Evolutionary conservation across 2,113 vertebrate species (phyloP).

Genomic region (Litocranius walleri): DNA sequence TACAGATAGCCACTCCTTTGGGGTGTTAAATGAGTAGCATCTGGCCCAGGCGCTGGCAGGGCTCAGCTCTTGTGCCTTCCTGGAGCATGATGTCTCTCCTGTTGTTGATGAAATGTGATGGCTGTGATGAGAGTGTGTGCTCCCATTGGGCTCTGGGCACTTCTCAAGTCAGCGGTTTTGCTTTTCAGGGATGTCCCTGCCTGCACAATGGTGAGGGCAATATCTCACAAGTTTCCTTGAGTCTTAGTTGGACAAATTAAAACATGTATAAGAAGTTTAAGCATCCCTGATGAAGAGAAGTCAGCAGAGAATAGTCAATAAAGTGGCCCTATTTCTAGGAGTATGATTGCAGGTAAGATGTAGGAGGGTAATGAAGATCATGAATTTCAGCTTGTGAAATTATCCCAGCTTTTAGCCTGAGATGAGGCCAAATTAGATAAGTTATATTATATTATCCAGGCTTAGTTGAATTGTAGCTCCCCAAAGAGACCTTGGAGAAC

Average conservation of each 20-base stretch:
- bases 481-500: neutral
- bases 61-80: neutral
- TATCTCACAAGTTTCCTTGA: neutral
- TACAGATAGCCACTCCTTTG: neutral
- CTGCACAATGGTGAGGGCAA: neutral
- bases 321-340: neutral
- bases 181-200: neutral
- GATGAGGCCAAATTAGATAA: neutral
- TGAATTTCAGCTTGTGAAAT: neutral
- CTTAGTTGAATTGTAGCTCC: neutral
- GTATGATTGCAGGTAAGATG: neutral
- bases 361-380: neutral
- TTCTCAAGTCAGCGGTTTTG: neutral
- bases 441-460: neutral
- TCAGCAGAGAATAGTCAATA: neutral
- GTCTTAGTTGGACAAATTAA: neutral
- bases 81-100: neutral
- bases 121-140: rapidly evolving
- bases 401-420: neutral
- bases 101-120: neutral
- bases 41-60: neutral
- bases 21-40: neutral
- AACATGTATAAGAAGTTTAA: neutral
- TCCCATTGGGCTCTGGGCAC: neutral
- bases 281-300: neutral